Conservation (phyloP, 2,113 vertebrate genomes). For the Hucho hucho region DNA sequence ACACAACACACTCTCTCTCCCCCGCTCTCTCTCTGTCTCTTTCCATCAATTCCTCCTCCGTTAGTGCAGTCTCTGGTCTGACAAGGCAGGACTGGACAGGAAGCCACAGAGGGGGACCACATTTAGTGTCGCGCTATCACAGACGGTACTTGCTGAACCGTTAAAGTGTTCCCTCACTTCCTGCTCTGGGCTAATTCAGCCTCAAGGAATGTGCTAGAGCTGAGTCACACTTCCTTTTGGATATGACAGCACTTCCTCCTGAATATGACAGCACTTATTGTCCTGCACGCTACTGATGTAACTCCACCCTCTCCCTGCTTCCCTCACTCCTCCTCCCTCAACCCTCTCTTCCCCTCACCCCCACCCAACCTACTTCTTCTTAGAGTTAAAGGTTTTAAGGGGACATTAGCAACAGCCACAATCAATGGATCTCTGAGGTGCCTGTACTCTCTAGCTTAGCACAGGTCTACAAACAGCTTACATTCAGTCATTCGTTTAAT, state of each 20-base stretch:
- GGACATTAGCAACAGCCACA: constrained; percentile 36
- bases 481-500: not conserved
- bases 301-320: constrained; percentile 39
- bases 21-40: not conserved
- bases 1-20: constrained; percentile 4
- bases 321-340: constrained; percentile 19
- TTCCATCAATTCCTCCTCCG: not conserved
- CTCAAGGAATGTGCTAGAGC: constrained; percentile 70
- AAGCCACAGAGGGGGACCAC: not conserved
- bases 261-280: no score
- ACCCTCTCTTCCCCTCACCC: constrained; percentile 42
- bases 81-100: not conserved
- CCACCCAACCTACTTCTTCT: constrained; percentile 51
- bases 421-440: constrained; percentile 53
- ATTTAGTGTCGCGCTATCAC: constrained; percentile 38
- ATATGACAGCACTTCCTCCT: constrained; percentile 76
- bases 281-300: constrained; percentile 55
- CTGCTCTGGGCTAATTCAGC: constrained; percentile 74
- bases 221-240: constrained; percentile 83
- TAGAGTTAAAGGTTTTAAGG: constrained; percentile 46
- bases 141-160: constrained; percentile 54
- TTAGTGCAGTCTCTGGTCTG: constrained; percentile 13
- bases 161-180: constrained; percentile 60
- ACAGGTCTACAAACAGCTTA: constrained; percentile 15
- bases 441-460: not conserved